A percentile compares a stretch with the other conserved stretches of the same genome.
These are phyloP conservation scores for Lepidonotus clava DNA, from an alignment of 2,888 invertebrate species.

Conservation along the genomic window DNA sequence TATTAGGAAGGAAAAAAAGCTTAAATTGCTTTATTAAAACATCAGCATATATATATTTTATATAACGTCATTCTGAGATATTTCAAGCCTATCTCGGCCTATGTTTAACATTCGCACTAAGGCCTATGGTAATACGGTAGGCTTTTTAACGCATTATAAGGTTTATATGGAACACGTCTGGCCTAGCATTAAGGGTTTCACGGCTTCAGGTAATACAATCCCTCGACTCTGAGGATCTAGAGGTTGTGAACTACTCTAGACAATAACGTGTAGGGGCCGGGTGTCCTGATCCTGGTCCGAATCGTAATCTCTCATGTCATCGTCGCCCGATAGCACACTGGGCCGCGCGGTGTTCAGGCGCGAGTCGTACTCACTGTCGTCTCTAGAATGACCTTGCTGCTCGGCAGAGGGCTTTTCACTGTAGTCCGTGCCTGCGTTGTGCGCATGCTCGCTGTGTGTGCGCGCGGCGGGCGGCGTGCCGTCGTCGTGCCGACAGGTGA, in stretches of 20 bases:
- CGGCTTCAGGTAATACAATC: background rate
- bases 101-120: background rate
- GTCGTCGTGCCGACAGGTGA: conserved; percentile 25
- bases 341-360: background rate
- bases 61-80: conserved; percentile 11
- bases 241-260: background rate
- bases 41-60: background rate
- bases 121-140: background rate
- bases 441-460: too few relatives aligned
- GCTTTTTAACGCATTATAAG: background rate
- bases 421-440: background rate
- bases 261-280: conserved; percentile 28
- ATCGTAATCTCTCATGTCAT: conserved; percentile 36
- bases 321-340: conserved; percentile 44
- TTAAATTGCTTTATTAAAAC: conserved; percentile 32
- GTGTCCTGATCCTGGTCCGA: conserved; percentile 48
- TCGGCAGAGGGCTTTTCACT: background rate
- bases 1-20: conserved; percentile 28
- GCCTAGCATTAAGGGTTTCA: conserved; percentile 5
- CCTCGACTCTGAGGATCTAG: background rate
- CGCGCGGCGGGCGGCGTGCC: background rate
- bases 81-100: conserved; percentile 37
- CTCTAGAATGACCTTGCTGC: too few relatives aligned
- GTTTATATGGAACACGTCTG: background rate
- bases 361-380: background rate